Evolutionary conservation across 2,113 vertebrate species (phyloP).

Genomic region (Heptranchias perlo): DNA sequence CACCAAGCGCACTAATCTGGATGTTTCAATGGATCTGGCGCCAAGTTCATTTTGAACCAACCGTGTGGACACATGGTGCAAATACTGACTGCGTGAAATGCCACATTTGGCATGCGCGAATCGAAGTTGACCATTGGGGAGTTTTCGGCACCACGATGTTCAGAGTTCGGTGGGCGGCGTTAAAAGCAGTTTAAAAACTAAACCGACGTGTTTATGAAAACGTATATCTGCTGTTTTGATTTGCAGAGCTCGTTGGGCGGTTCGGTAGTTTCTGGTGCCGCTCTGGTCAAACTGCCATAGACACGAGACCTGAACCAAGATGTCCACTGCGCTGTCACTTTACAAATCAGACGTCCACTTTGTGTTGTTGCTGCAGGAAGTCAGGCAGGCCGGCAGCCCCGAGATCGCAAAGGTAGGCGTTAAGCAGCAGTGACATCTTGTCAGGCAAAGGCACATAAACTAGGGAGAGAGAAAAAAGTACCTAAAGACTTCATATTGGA

Average conservation of each 20-base stretch:
- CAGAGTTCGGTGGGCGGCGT: neutral
- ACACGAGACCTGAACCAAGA: conserved; percentile 15
- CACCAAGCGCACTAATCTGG: neutral
- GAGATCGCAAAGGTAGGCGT: conserved; percentile 27
- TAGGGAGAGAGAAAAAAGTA: neutral
- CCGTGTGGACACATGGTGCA: neutral
- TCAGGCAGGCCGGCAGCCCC: conserved; percentile 13
- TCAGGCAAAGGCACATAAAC: neutral
- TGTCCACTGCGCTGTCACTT: conserved; percentile 4
- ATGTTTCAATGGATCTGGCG: neutral
- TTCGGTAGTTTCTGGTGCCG: conserved; percentile 24
- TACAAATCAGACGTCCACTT: conserved; percentile 35
- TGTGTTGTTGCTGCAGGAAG: conserved; percentile 18
- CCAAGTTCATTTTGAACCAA: neutral
- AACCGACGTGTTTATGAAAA: conserved; percentile 27
- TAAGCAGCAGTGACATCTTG: conserved; percentile 29
- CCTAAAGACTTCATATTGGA: neutral
- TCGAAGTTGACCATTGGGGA: conserved; percentile 22
- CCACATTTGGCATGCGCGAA: neutral
- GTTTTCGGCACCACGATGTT: neutral
- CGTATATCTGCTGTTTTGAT: conserved; percentile 21
- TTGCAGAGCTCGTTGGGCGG: conserved; percentile 24
- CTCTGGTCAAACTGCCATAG: conserved; percentile 27
- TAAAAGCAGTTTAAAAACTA: conserved; percentile 9
- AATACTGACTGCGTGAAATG: neutral